Conservation (phyloP, 2,888 invertebrate genomes). For the Frankliniella intonsa region DNA sequence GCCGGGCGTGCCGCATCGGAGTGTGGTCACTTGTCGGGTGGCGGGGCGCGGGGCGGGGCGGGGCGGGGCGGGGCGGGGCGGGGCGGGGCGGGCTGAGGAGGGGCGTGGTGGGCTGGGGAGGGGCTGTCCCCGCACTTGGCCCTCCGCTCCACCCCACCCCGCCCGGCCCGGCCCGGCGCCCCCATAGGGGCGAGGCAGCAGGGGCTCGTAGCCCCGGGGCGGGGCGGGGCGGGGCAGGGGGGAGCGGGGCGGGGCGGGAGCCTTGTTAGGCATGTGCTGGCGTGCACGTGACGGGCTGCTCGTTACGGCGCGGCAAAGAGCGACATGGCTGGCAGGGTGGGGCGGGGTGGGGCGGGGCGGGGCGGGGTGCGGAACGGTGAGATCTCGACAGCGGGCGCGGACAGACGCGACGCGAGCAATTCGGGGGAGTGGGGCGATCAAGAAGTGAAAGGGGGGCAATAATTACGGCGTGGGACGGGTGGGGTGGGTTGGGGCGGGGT, state of each 20-base stretch:
- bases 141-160: too few species aligned
- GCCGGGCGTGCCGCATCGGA: too few species aligned
- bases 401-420: too few species aligned
- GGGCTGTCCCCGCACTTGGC: neutral
- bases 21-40: too few species aligned
- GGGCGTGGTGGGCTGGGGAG: neutral
- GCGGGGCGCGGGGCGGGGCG: too few species aligned
- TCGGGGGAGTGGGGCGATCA: too few species aligned
- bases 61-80: neutral
- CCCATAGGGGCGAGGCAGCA: too few species aligned
- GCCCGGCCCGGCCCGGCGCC: too few species aligned
- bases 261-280: slow-evolving; percentile 26
- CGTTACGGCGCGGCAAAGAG: slow-evolving; percentile 12
- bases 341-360: neutral
- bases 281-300: slow-evolving; percentile 16
- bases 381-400: too few species aligned
- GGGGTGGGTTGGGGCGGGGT: neutral
- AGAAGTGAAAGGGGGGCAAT: too few species aligned
- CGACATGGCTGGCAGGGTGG: neutral
- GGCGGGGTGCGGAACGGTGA: neutral
- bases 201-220: neutral
- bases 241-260: neutral
- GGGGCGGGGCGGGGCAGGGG: neutral
- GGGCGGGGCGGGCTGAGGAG: neutral
- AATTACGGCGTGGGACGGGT: too few species aligned